Conservation (phyloP, 2,113 vertebrate species). For the Lasiurus borealis region DNA sequence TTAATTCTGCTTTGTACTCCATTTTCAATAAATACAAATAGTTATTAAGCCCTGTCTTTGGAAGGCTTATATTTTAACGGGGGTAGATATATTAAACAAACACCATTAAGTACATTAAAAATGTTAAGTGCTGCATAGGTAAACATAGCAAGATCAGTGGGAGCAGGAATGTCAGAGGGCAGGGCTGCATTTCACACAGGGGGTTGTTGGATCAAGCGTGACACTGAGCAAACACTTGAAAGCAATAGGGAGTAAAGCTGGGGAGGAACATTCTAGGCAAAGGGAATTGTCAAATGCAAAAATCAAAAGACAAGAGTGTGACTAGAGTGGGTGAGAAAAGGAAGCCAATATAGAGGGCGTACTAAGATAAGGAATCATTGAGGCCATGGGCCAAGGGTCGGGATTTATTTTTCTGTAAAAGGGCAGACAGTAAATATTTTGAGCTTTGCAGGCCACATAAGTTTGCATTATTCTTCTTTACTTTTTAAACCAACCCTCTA, state of each 20-base stretch:
- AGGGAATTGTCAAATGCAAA: slow-evolving; percentile 28
- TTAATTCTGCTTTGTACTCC: slow-evolving; percentile 25
- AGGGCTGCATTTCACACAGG: background rate
- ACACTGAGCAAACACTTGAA: background rate
- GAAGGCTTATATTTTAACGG: background rate
- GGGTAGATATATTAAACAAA: background rate
- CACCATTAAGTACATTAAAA: background rate
- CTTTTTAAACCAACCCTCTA: slow-evolving; percentile 20
- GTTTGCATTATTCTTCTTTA: background rate
- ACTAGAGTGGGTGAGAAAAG: background rate
- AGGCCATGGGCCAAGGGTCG: background rate
- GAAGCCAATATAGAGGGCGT: background rate
- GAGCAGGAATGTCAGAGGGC: background rate
- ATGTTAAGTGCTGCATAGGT: background rate
- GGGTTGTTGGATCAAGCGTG: background rate
- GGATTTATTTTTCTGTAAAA: background rate
- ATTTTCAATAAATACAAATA: slow-evolving; percentile 27
- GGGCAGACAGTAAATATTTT: background rate
- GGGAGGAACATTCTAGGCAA: background rate
- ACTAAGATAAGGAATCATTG: background rate
- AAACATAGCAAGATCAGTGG: background rate
- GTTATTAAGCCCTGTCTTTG: slow-evolving; percentile 20
- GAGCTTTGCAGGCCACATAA: slow-evolving; percentile 6
- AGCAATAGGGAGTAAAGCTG: background rate
- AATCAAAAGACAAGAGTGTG: background rate